Base-by-base conservation (phyloP, 2,113 vertebrate genomes). In the Corapipo altera region DNA sequence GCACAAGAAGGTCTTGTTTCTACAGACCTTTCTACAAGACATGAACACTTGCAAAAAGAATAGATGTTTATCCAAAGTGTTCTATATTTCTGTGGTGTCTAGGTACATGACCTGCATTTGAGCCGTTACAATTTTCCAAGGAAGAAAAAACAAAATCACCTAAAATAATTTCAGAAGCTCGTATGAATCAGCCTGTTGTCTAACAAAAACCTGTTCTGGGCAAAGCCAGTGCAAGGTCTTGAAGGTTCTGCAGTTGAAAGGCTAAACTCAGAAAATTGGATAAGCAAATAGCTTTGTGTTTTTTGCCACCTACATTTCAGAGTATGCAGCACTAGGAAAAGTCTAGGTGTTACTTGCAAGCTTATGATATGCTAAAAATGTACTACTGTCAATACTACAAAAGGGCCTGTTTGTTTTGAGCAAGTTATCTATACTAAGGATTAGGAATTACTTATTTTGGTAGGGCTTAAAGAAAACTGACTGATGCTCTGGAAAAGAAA, bases 381-480 rank as follows among this genome's bases (percentile, higher is more conserved):
- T 89, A 66, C 75, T 84, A 66, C n/a, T 81, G 83, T 54, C 86
- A 89, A 43, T 85, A 70, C 23, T 64, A 74, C 62, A 82, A 79
- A 89, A 72, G 27, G 58, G 18, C 39, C 39, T 89, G 54, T 89
- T 92, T 93, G 52, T 87, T 95, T 89, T 89, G 70, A 93, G 54
- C 66, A 85, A 64, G 71, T 85, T 91, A 78, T 66, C 76, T 91
- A 4, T 39, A 33, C 41, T 65, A 66, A 81, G 65, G 76, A 85
- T 89, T 95, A 96, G 37, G 32, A 75, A 75, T 81, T 49, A 65
- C 44, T 78, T 93, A 52, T 85, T 96, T 85, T 92, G 52, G 57
- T 86, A 92, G 27, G 49, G 9, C 30, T 91, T 95, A 74, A 82
- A 76, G 82, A 80, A 85, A 80, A 89, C 14, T 24, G 48, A 91